phyloP scores from a whole-genome alignment of 2,797 vertebrate species.

The Carcharodon carcharias region DNA sequence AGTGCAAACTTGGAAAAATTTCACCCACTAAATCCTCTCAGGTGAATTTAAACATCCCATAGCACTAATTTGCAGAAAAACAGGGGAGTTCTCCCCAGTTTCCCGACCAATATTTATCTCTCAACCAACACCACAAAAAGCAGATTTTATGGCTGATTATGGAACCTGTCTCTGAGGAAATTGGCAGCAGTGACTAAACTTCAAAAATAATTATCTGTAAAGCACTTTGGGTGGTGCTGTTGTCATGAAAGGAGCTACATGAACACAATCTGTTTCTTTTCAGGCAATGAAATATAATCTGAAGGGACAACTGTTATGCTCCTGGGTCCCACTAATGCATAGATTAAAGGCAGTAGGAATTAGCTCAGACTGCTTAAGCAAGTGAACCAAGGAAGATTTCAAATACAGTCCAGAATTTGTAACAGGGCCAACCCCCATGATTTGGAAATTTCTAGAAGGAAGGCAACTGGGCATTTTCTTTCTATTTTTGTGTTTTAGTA shows the following conservation, averaged over 20 bases:
- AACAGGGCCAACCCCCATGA: not conserved
- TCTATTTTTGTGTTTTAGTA: not conserved
- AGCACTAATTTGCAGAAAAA: not conserved
- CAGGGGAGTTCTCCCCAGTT: not conserved
- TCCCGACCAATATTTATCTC: not conserved
- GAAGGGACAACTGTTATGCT: not conserved
- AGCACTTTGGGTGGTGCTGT: not conserved
- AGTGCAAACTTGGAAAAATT: too few relatives aligned
- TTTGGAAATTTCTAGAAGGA: too few relatives aligned
- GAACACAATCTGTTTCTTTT: not conserved
- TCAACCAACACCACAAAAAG: not conserved
- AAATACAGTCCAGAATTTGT: not conserved
- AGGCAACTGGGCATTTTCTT: not conserved
- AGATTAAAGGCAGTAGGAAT: not conserved
- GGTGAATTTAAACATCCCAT: not conserved
- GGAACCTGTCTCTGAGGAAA: not conserved
- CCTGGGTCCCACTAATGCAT: not conserved
- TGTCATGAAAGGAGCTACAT: not conserved
- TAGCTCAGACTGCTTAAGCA: not conserved
- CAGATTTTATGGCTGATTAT: not conserved
- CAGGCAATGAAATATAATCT: not conserved
- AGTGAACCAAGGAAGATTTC: not conserved
- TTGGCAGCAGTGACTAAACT: not conserved
- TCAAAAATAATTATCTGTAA: too few relatives aligned
- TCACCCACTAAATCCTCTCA: not conserved